Percentiles rank a stretch among this genome's conserved stretches.
These are phyloP conservation scores for Xanthorhoe designata DNA, from an alignment of 2,888 invertebrate genomes.

Conservation along the genomic window DNA sequence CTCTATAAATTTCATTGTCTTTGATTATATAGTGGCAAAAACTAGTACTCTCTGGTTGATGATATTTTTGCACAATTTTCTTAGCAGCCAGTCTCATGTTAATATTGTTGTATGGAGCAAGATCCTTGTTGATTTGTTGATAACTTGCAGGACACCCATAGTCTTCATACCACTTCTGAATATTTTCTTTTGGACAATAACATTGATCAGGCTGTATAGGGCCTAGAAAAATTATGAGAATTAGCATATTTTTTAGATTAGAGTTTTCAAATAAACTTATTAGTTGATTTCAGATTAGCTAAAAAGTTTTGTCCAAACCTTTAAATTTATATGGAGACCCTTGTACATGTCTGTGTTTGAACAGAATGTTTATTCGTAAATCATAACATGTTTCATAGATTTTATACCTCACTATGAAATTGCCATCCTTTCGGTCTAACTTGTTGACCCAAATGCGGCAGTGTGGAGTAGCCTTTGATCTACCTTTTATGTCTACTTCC, in stretches of 20 bases:
- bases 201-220: conserved; percentile 93
- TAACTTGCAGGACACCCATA: conserved; percentile 88
- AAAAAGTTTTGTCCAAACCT: conserved; percentile 71
- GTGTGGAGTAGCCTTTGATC: conserved; percentile 73
- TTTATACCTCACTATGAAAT: conserved; percentile 93
- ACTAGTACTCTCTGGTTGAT: conserved; percentile 92
- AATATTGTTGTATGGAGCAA: conserved; percentile 88
- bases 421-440: conserved; percentile 93
- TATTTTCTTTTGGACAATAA: conserved; percentile 89
- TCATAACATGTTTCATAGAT: conserved; percentile 90
- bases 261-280: neutral
- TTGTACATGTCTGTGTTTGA: conserved; percentile 86
- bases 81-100: conserved; percentile 89
- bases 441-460: conserved; percentile 92
- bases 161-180: conserved; percentile 87
- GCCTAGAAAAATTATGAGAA: conserved; percentile 73
- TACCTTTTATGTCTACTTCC: conserved; percentile 86
- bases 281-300: neutral
- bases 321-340: conserved; percentile 87
- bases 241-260: neutral
- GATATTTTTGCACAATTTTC: conserved; percentile 88
- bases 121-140: conserved; percentile 89
- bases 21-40: conserved; percentile 96
- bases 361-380: conserved; percentile 88
- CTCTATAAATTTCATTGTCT: conserved; percentile 92